Evolutionary conservation across 2,888 invertebrate species (phyloP).

Genomic region (Drosophila falleni): DNA sequence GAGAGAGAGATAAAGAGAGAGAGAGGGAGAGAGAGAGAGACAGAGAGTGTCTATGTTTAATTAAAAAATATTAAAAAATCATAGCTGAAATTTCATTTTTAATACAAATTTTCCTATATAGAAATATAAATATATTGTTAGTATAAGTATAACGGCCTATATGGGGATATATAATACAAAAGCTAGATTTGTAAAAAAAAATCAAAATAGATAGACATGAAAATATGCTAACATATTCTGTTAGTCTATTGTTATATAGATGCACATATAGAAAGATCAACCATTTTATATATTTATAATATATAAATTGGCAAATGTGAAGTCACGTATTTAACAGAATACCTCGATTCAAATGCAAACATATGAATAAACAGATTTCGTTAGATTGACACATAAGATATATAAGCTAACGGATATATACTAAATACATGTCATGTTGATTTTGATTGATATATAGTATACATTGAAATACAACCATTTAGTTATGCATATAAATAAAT

Average conservation of each 20-base stretch:
- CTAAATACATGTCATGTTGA: background rate
- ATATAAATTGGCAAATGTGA: background rate
- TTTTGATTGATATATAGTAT: background rate
- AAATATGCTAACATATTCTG: too few species aligned
- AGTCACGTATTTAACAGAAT: background rate
- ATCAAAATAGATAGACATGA: background rate
- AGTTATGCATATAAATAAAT: slow-evolving; percentile 1
- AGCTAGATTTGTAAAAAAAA: too few species aligned
- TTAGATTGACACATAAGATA: background rate
- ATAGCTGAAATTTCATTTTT: background rate
- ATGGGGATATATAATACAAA: too few species aligned
- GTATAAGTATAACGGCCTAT: too few species aligned
- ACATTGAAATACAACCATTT: background rate
- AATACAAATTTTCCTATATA: too few species aligned
- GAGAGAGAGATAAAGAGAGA: background rate
- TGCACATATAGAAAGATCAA: background rate
- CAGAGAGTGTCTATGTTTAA: slow-evolving; percentile 1
- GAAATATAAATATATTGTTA: too few species aligned
- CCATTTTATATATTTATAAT: background rate
- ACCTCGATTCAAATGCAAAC: background rate
- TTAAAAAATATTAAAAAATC: background rate
- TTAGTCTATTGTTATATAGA: background rate
- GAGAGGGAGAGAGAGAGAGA: background rate
- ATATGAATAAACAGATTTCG: background rate
- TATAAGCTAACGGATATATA: background rate